A percentile compares a stretch with the other conserved stretches of the same genome.
phyloP scores from a whole-genome alignment of 2,797 vertebrate genomes.

The Ibycter americanus region DNA sequence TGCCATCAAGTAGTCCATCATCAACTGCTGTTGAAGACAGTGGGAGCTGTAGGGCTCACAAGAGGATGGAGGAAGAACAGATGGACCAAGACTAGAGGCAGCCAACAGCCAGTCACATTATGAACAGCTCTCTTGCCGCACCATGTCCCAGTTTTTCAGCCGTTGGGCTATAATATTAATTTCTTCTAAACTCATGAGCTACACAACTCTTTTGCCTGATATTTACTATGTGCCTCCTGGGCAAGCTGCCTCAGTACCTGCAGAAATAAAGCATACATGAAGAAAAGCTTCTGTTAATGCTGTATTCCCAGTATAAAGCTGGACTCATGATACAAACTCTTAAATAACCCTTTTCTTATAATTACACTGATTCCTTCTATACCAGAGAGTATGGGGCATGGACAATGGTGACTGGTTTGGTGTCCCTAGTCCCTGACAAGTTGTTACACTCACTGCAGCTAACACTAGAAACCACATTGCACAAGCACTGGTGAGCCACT shows the following conservation, averaged over 20 bases:
- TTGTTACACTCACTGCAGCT: background rate
- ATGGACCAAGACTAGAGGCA: background rate
- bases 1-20: background rate
- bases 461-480: background rate
- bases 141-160: background rate
- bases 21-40: background rate
- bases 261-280: background rate
- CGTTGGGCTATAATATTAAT: background rate
- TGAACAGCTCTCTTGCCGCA: background rate
- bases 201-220: background rate
- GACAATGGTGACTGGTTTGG: background rate
- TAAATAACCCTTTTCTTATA: background rate
- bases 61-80: background rate
- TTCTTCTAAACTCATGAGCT: background rate
- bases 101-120: background rate
- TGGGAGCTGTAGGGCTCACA: background rate
- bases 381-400: background rate
- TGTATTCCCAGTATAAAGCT: background rate
- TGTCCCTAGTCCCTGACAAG: background rate
- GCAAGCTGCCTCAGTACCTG: background rate
- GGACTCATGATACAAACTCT: background rate
- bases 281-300: background rate
- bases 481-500: background rate
- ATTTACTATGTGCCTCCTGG: background rate
- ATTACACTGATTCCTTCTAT: background rate